These are phyloP conservation scores for Lepeophtheirus nordmannii DNA, from an alignment of 2,888 invertebrate species.

Conservation along the genomic window DNA sequence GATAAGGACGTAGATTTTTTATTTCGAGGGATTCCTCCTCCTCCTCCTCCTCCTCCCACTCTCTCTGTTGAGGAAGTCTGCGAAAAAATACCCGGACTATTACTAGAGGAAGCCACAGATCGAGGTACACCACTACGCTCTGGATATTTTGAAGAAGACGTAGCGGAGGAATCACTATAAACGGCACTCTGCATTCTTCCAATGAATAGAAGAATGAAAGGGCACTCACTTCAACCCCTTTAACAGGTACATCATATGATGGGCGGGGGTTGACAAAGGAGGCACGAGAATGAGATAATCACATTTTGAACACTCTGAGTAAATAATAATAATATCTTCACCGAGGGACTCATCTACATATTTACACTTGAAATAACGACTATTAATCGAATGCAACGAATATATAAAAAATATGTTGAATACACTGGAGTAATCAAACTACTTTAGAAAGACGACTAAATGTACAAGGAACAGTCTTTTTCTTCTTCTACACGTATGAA, in stretches of 20 bases:
- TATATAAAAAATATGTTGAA: no score
- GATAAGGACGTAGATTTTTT: background rate
- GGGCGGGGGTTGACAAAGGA: background rate
- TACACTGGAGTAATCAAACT: no score
- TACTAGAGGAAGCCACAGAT: background rate
- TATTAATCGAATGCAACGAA: no score
- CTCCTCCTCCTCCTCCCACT: background rate
- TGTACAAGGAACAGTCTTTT: no score
- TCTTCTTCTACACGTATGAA: no score
- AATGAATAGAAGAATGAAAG: background rate
- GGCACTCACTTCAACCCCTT: no score
- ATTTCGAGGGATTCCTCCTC: background rate
- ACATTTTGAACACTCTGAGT: background rate
- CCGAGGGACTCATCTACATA: background rate
- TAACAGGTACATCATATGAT: no score
- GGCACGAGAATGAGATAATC: background rate
- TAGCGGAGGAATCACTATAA: background rate
- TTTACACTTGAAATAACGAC: no score
- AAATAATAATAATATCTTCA: background rate
- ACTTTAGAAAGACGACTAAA: no score
- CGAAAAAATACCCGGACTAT: background rate
- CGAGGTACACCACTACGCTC: background rate
- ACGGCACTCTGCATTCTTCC: background rate
- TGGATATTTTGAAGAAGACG: background rate
- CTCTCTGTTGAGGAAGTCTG: background rate